phyloP scores from a whole-genome alignment of 2,113 vertebrate genomes.

The Dicentrarchus labrax region DNA sequence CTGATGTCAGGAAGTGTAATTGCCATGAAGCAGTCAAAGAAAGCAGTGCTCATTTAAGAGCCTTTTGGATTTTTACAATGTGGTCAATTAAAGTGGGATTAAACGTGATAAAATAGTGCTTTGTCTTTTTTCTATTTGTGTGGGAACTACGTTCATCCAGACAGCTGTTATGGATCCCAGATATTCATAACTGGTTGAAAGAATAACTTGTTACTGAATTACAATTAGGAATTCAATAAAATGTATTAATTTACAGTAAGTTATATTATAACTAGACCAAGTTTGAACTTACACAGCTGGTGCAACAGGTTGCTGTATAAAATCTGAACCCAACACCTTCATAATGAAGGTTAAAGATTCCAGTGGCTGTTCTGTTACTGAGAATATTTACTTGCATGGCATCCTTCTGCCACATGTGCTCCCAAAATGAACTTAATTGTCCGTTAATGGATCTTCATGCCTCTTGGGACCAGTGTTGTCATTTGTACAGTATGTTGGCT shows the following conservation, averaged over 20 bases:
- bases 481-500: neutral
- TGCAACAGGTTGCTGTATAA: too few species aligned
- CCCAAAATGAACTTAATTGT: neutral
- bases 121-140: neutral
- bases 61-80: slow-evolving; percentile 72
- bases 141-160: neutral
- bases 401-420: neutral
- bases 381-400: neutral
- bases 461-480: neutral
- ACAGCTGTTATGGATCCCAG: neutral
- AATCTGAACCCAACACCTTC: neutral
- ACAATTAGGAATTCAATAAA: neutral
- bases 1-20: slow-evolving; percentile 74
- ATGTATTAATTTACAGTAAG: too few species aligned
- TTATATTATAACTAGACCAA: too few species aligned
- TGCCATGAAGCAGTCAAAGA: slow-evolving; percentile 80
- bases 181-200: neutral
- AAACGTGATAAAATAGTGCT: neutral
- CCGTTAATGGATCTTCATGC: neutral
- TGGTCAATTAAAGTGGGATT: slow-evolving; percentile 76
- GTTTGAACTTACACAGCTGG: too few species aligned
- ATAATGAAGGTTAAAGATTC: neutral
- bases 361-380: neutral
- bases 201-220: neutral
- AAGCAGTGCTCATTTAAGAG: slow-evolving; percentile 76